phyloP scores from a whole-genome alignment of 1,140 invertebrate genomes.

The Drosophila albomicans region DNA sequence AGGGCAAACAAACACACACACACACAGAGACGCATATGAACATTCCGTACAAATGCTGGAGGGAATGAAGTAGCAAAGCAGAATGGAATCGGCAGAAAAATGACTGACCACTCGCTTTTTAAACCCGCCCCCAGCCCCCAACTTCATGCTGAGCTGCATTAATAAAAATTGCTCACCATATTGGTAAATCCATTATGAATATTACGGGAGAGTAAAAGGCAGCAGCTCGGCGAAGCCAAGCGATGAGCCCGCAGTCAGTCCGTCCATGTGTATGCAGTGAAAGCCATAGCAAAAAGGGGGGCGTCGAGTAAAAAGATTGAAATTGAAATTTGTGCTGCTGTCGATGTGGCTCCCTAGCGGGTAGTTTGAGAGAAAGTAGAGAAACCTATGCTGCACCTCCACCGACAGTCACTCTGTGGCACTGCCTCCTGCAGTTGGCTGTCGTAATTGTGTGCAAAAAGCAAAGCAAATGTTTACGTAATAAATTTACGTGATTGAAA shows the following conservation, averaged over 20 bases:
- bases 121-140: neutral
- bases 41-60: conserved; percentile 37
- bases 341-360: neutral
- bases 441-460: conserved; percentile 81
- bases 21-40: conserved; percentile 27
- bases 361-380: neutral
- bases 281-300: neutral
- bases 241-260: conserved; percentile 14
- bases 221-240: conserved; percentile 35
- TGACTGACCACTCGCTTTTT: conserved; percentile 50
- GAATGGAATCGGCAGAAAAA: conserved; percentile 21
- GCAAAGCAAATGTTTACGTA: conserved; percentile 84
- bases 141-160: conserved; percentile 60
- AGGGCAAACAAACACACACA: conserved; percentile 36
- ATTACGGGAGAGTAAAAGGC: conserved; percentile 75
- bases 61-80: neutral
- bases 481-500: conserved; percentile 85
- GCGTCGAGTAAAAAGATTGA: conserved; percentile 67
- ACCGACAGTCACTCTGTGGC: conserved; percentile 15
- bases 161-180: conserved; percentile 83
- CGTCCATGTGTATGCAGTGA: conserved; percentile 22
- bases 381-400: conserved; percentile 1
- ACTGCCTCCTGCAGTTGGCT: conserved; percentile 27
- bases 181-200: conserved; percentile 85
- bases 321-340: conserved; percentile 75